Base-by-base conservation (phyloP, 2,113 vertebrate genomes). In the Prionailurus bengalensis region DNA sequence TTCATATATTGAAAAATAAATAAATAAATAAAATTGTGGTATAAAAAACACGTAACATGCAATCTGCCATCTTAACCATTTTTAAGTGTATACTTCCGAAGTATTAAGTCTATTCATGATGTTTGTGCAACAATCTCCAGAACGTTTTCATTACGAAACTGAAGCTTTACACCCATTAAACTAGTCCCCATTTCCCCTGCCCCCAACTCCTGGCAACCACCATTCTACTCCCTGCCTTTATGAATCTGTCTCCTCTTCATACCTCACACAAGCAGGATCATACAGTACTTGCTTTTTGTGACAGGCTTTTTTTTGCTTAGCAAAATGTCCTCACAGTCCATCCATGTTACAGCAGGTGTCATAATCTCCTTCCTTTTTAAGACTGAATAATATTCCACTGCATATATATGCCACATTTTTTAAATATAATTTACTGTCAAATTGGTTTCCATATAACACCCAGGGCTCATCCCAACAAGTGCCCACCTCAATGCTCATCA, bases 291-390 rank as follows among this genome's bases (percentile, higher is more conserved):
- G 8, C 66, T 66, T 92, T 71, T 48, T 45, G 27, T 33, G 55
- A 63, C 12, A 36, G 7, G 31, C n/a, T 55, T 88, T 65, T 65
- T 73, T 78, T 70, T 53, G 58, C 42, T 29, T 55, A 23, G 65
- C 6, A 48, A 25, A 70, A 92, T 13, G 5, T 48, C 61, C 71
- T 85, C 58, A 21, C 27, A 11, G 8, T 11, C 36, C 45, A 65
- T 36, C 61, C 13, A 5, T 0, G 13, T 1, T 51, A 5, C 1
- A 39, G 27, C 19, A 42, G 0, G 14, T n/a, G 16, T 53, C 61
- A 82, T 31, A 25, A 92, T 61, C 9, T 65, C 25, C 83, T 76
- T 45, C 45, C 78, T 94, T 83, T 42, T 31, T 14, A 70, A 91
- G 92, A 14, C 65, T 74, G 21, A 65, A 16, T 45, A 36, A 10